Evolutionary conservation across 2,797 vertebrate species (phyloP).

Genomic region (Dermochelys coriacea): DNA sequence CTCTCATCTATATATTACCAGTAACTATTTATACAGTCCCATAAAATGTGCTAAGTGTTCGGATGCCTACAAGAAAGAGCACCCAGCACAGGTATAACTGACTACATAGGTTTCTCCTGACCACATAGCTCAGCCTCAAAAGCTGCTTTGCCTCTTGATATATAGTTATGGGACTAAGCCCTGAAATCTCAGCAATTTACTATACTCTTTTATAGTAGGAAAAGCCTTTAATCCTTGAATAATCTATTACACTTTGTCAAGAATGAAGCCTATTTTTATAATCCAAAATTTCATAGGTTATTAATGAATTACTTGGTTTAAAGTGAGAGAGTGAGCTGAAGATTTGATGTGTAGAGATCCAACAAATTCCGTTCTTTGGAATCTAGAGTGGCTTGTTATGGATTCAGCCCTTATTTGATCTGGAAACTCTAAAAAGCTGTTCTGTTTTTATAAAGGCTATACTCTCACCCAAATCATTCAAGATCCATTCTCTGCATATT

Average conservation of each 20-base stretch:
- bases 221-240: constrained; percentile 7
- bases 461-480: not conserved
- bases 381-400: not conserved
- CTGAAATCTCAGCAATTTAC: not conserved
- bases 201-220: not conserved
- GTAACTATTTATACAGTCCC: not conserved
- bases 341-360: not conserved
- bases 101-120: not conserved
- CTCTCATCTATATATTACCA: not conserved
- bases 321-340: constrained; percentile 8
- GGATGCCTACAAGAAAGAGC: not conserved
- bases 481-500: constrained; percentile 11
- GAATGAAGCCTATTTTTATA: constrained; percentile 28
- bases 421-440: constrained; percentile 44
- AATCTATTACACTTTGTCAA: constrained; percentile 12
- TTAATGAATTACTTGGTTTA: not conserved
- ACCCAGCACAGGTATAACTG: not conserved
- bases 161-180: not conserved
- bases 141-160: accelerated
- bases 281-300: constrained; percentile 11
- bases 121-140: not conserved
- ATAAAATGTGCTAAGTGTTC: not conserved
- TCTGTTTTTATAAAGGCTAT: constrained; percentile 8
- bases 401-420: constrained; percentile 33
- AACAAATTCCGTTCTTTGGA: not conserved